Evolutionary conservation across 1,140 invertebrate genomes (phyloP), one percentile per base, ranked within the genome.

Genomic region (Bombus turneri): DNA sequence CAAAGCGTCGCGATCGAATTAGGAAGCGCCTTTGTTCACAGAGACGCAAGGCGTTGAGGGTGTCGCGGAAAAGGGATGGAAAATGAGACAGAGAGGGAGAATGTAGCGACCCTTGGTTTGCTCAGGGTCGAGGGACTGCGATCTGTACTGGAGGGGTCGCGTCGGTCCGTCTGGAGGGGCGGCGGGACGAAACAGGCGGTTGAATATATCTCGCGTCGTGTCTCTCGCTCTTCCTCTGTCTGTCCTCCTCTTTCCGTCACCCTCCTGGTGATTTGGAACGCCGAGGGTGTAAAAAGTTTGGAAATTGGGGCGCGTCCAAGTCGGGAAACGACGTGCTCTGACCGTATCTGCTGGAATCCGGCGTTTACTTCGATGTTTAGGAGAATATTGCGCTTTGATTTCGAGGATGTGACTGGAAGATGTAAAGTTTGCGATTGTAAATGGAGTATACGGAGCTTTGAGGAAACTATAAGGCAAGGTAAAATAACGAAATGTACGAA

Each of bases 1-100:
- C 93, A 93, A 94, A 93, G 93, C 88, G 80, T 91, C 90, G 85
- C 89, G 87, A 92, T 93, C 91, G 91, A 93, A 94, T 94, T 94
- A 94, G 93, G 76, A 90, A 87, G 83, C 87, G 92, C 92, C 93
- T 94, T 94, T 94, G 93, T 94, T 91, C 91, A 83, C 83, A 90
- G 90, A 90, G 76, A 72, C 81, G 87, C 76, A 15, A 85, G 81
- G 80, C 73, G 64, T 64, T 41, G 75, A 81, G 81, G 77, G 83
- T 57, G 87, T 81, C 76, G 86, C 62, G 68, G 15, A 71, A 76
- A 53, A 86, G 85, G 43, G 43, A 22, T 13, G n/a, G 47, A 10
- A 5, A 72, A n/a, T 1, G 66, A 43, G 39, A 31, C n/a, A 47
- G n/a, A 64, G 37, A 64, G 34, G 53, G 53, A 59, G 77, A 84